Evolutionary conservation across 2,797 vertebrate species (phyloP), one percentile per base, ranked within the genome.

Genomic region (Petrocephalus sullivani): DNA sequence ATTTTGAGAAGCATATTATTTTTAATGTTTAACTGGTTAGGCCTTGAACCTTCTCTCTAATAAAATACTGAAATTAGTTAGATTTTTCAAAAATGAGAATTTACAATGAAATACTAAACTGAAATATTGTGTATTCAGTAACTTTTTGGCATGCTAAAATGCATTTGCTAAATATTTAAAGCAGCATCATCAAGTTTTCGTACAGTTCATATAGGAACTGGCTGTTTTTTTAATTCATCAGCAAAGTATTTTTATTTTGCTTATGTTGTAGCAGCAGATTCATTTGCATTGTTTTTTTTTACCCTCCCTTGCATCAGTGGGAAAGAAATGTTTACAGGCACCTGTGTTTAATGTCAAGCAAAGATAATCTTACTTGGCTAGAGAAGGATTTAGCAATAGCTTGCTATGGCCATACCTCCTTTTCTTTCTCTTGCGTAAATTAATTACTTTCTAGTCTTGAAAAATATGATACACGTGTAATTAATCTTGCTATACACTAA

Each of bases 241-340:
- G 93, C 93, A 88, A 58, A 85, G 84, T 89, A 16, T 54, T 67
- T 83, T 64, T 41, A 21, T 58, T 75, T 64, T 12, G 86, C 23
- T 28, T 28, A 28, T 89, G 78, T 87, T 56, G 87, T 87, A 88
- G 71, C 61, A 86, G 56, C 53, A 85, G 56, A 61, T 89, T 88
- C 86, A 88, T 90, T 93, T 91, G 93, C 91, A 93, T 89, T 88
- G 89, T 91, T 89, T 89, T 89, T 28, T 21, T 90, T 28, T 81
- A 53, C 91, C 89, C 61, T 92, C 90, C 14, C 87, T 90, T 89
- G 90, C 88, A 83, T 56, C 87, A 90, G 91, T 91, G 90, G 92
- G 92, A 91, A 88, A 90, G 88, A 94, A 94, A 93, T 93, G 87
- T 90, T 92, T 93, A 92, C 94, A 95, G 94, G 95, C 95, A 95